Percentiles rank a stretch among this genome's conserved stretches.
These are phyloP conservation scores for Whitmania pigra DNA, from an alignment of 1,140 invertebrate species.

Conservation along the genomic window DNA sequence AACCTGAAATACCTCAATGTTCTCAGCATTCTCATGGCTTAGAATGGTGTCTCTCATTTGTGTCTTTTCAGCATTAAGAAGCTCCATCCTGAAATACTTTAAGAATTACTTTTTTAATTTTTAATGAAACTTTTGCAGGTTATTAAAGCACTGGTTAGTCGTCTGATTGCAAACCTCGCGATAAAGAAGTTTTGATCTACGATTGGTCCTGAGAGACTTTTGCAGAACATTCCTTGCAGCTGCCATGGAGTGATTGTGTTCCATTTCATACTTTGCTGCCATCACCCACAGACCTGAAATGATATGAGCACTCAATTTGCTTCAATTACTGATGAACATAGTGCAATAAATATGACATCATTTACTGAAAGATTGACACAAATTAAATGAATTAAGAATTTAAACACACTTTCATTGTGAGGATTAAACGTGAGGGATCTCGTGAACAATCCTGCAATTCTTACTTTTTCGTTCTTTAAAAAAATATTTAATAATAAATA, in stretches of 20 bases:
- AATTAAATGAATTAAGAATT: not conserved
- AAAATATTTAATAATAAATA: slow-evolving; percentile 5
- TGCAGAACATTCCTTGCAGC: not conserved
- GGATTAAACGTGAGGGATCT: not conserved
- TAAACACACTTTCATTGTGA: not conserved
- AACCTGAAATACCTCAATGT: not conserved
- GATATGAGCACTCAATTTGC: not conserved
- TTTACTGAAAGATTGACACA: not conserved
- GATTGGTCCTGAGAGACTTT: not conserved
- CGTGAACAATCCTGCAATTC: slow-evolving; percentile 2
- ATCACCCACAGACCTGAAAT: slow-evolving; percentile 6
- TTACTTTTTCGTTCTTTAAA: slow-evolving; percentile 8
- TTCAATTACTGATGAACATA: not conserved
- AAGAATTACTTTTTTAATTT: not conserved
- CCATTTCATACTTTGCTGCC: slow-evolving; percentile 10
- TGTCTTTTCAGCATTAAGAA: slow-evolving; percentile 8
- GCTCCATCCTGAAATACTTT: slow-evolving; percentile 9
- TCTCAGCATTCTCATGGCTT: not conserved
- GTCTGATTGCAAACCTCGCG: not conserved
- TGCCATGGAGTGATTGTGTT: not conserved
- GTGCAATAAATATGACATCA: not conserved
- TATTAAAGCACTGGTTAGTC: not conserved
- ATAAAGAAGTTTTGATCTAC: not conserved
- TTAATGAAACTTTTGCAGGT: not conserved
- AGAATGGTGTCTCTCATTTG: not conserved